A percentile compares a stretch with the other conserved stretches of the same genome.
Conservation (phyloP, 2,113 vertebrate genomes). For the Rhinolophus ferrumequinum region DNA sequence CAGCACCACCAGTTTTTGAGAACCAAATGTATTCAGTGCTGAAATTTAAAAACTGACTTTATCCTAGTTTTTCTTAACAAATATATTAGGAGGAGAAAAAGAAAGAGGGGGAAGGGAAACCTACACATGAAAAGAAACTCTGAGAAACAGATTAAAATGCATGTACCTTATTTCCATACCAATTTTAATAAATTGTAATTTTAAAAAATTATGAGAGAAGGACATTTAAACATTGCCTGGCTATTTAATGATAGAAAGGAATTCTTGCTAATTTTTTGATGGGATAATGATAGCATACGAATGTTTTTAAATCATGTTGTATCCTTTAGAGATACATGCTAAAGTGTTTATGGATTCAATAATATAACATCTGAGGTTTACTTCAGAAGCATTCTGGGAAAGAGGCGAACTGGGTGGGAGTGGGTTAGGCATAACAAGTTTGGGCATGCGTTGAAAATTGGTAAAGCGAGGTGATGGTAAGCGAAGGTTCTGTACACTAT, state of each 20-base stretch:
- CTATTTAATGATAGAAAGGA: neutral
- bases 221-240: neutral
- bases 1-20: neutral
- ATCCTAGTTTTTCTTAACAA: neutral
- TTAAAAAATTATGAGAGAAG: conserved; percentile 8
- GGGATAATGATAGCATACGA: neutral
- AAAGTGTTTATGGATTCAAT: neutral
- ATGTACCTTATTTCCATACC: neutral
- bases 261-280: neutral
- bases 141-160: neutral
- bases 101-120: neutral
- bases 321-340: neutral
- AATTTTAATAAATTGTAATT: conserved; percentile 4
- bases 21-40: neutral
- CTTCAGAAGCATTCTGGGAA: neutral
- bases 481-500: neutral
- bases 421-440: neutral
- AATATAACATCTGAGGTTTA: neutral
- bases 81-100: neutral
- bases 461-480: neutral
- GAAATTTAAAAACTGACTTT: neutral
- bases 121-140: neutral
- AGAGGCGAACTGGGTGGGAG: neutral
- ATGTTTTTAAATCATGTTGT: neutral
- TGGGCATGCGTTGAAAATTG: neutral